Percentiles rank a stretch among this genome's conserved stretches.
Conservation (phyloP, 2,797 vertebrate species). For the Pristis pectinata region DNA sequence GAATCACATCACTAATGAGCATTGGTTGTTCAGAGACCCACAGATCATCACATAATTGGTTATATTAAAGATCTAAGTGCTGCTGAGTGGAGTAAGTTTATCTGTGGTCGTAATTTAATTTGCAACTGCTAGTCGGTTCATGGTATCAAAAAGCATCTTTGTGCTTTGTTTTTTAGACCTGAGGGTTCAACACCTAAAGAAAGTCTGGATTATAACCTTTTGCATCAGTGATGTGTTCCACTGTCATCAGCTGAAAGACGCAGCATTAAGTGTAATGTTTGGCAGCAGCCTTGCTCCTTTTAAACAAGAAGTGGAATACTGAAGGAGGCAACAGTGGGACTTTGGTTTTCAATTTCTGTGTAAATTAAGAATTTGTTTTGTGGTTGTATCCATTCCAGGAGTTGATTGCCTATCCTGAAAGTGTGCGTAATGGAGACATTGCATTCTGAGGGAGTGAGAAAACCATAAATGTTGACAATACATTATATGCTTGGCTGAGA, state of each 20-base stretch:
- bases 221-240: neutral
- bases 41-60: neutral
- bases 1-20: neutral
- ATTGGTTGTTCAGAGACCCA: neutral
- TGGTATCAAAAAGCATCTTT: neutral
- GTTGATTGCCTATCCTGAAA: slow-evolving; percentile 5
- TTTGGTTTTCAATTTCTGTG: slow-evolving; percentile 13
- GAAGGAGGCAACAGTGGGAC: neutral
- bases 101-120: neutral
- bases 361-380: slow-evolving; percentile 11
- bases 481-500: slow-evolving; percentile 31
- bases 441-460: slow-evolving; percentile 24
- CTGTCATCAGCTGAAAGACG: neutral
- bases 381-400: neutral
- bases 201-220: too few species aligned
- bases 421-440: slow-evolving; percentile 23
- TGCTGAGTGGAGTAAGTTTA: neutral
- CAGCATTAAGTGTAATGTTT: neutral
- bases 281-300: neutral
- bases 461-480: slow-evolving; percentile 10
- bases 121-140: neutral
- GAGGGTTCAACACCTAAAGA: neutral
- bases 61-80: neutral
- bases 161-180: neutral
- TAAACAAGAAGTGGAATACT: neutral